phyloP scores from a whole-genome alignment of 2,888 invertebrate species.

The Acanthosoma haemorrhoidale region DNA sequence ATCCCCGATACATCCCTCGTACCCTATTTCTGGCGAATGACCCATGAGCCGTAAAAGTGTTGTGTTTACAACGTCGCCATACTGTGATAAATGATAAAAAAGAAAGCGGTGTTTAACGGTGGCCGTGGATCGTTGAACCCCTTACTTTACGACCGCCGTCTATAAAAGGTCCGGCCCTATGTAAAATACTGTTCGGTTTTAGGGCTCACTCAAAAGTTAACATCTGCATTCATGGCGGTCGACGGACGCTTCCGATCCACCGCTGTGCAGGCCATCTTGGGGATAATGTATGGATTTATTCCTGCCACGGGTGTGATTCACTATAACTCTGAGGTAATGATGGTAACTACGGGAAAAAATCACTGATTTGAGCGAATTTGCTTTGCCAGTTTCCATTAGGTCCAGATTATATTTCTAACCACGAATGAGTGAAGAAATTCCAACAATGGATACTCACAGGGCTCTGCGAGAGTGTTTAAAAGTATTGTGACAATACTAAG shows the following conservation, averaged over 20 bases:
- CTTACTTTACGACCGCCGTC: background rate
- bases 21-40: background rate
- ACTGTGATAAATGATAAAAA: background rate
- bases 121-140: background rate
- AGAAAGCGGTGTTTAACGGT: background rate
- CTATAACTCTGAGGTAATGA: too few relatives aligned
- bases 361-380: too few relatives aligned
- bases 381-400: too few relatives aligned
- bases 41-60: background rate
- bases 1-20: background rate
- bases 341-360: too few relatives aligned
- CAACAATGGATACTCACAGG: too few relatives aligned
- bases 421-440: too few relatives aligned
- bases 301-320: background rate
- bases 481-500: too few relatives aligned
- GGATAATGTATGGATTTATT: background rate
- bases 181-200: background rate
- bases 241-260: too few relatives aligned
- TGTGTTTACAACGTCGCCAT: background rate
- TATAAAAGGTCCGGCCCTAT: background rate
- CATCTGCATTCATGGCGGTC: background rate
- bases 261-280: background rate
- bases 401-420: too few relatives aligned
- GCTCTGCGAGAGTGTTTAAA: too few relatives aligned
- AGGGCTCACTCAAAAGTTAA: background rate